Percentiles rank a stretch among this genome's conserved stretches.
Evolutionary conservation across 2,888 invertebrate species (phyloP).

Genomic region (Miltochrista miniata): DNA sequence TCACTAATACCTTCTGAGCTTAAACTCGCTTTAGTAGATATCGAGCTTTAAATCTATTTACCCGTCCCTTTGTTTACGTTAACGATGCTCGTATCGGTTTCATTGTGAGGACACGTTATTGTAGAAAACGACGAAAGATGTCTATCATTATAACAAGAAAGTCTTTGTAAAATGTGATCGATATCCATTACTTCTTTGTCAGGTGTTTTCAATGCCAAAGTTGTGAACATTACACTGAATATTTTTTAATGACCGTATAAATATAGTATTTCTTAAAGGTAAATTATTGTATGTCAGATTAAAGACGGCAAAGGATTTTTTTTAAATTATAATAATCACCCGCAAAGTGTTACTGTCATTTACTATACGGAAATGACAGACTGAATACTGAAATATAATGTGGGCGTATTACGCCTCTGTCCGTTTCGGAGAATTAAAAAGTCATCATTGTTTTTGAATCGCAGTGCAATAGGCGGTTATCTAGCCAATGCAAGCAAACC

Average conservation of each 20-base stretch:
- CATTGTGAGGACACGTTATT: conserved; percentile 8
- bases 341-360: no score
- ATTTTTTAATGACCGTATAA: neutral
- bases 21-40: neutral
- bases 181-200: neutral
- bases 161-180: neutral
- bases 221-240: neutral
- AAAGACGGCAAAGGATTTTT: no score
- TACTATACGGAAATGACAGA: no score
- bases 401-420: no score
- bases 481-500: no score
- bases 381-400: no score
- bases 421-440: no score
- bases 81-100: conserved; percentile 11
- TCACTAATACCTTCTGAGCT: neutral
- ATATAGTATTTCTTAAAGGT: neutral
- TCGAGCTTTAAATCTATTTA: conserved; percentile 4
- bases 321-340: no score
- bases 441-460: no score
- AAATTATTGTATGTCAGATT: no score
- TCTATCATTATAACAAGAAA: conserved; percentile 1
- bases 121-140: conserved; percentile 1
- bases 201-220: neutral
- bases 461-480: no score
- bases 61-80: conserved; percentile 9